phyloP scores from a whole-genome alignment of 2,888 invertebrate species.

The Eupithecia abbreviata region DNA sequence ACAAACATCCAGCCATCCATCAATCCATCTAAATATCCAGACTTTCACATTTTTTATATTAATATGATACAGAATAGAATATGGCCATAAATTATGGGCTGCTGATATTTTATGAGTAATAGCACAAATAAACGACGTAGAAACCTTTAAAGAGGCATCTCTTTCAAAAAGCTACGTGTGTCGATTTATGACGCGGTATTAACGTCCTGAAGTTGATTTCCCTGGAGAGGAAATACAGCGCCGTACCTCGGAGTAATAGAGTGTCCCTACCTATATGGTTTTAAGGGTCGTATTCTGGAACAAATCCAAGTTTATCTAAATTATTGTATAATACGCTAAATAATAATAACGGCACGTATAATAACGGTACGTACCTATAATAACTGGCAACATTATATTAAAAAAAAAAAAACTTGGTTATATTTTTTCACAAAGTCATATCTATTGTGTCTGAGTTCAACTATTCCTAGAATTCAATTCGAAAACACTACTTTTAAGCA shows the following conservation, averaged over 20 bases:
- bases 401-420: no score
- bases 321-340: background rate
- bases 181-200: constrained; percentile 27
- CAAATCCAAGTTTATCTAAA: background rate
- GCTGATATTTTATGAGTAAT: background rate
- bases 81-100: background rate
- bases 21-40: no score
- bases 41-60: no score
- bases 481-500: no score
- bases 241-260: constrained; percentile 19
- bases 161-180: constrained; percentile 23
- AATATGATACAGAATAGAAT: background rate
- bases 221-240: constrained; percentile 46
- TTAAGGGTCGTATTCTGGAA: background rate
- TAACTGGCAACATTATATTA: no score
- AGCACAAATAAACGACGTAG: constrained; percentile 7
- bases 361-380: background rate
- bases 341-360: background rate
- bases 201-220: constrained; percentile 63
- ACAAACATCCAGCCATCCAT: no score
- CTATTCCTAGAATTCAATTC: no score
- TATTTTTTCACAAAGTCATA: no score
- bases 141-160: constrained; percentile 8
- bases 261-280: background rate
- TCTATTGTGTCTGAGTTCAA: no score